Evolutionary conservation across 1,140 invertebrate genomes (phyloP), one percentile per base, ranked within the genome.

Genomic region (Bathynomus jamesi): DNA sequence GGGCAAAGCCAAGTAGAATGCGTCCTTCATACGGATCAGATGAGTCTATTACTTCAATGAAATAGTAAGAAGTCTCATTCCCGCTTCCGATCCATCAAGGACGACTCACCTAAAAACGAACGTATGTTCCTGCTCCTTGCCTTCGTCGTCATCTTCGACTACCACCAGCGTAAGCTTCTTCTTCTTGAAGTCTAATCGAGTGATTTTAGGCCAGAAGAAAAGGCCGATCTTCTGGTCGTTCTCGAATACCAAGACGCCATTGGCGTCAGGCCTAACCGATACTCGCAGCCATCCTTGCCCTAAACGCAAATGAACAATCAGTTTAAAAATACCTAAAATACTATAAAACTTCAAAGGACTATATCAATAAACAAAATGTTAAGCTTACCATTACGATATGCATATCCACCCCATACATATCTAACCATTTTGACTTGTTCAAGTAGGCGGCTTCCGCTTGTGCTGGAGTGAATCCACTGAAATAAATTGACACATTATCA

Each of bases 191-290:
- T 95, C 94, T 32, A 97, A 82, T 83, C 95, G 90, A 76, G 93
- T 90, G 79, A 96, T 94, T 86, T 94, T 93, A 8, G 94, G 92
- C 97, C 98, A 99, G 82, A 98, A 98, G 82, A 99, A 99, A 0
- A 99, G 85, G 1, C 96, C 98, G 79, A 99, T 99, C 84, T 99
- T 99, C 80, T 94, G 91, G 64, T 83, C 83, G 25, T 93, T 93
- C 82, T 99, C 96, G 82, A 98, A 98, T 1, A 99, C 96, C 10
- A 99, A 84, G 79, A 99, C 96, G 0, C 97, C 92, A 13, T 95
- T 98, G 98, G 98, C 3, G 96, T 99, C 4, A 99, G 83, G 0
- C 97, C 98, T n/a, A 99, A 83, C 69, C 90, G 90, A 82, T 99
- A 99, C 81, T 96, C 93, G 83, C 92, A 94, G 10, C 91, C 90